phyloP scores from a whole-genome alignment of 2,113 vertebrate species.

The Oplegnathus fasciatus region DNA sequence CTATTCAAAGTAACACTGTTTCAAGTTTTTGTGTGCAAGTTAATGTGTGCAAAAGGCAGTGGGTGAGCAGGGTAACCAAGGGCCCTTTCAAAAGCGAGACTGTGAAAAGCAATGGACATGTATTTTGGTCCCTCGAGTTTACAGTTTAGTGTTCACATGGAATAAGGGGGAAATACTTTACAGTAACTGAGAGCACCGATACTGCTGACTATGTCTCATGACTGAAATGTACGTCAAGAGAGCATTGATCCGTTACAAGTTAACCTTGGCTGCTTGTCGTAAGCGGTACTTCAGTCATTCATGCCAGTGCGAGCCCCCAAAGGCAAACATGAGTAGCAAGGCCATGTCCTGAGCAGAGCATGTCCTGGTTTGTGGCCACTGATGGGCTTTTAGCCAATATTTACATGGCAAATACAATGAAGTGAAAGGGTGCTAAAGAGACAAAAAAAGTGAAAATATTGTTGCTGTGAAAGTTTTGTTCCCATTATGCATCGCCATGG shows the following conservation, averaged over 20 bases:
- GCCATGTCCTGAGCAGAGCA: conserved; percentile 49
- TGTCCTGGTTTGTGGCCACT: conserved; percentile 53
- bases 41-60: conserved; percentile 62
- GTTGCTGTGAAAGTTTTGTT: conserved; percentile 19
- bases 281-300: conserved; percentile 53
- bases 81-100: background rate
- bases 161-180: background rate
- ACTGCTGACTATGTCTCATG: conserved; percentile 14
- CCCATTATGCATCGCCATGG: background rate
- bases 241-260: conserved; percentile 50
- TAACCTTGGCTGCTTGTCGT: conserved; percentile 57
- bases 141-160: conserved; percentile 16
- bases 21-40: conserved; percentile 55
- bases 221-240: conserved; percentile 48
- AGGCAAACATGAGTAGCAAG: conserved; percentile 73
- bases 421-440: conserved; percentile 30
- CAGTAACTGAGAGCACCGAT: background rate
- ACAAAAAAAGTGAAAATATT: conserved; percentile 30
- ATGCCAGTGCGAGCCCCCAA: conserved; percentile 57
- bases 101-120: conserved; percentile 15
- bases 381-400: conserved; percentile 64
- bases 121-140: background rate
- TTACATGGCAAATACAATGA: conserved; percentile 75
- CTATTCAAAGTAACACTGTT: conserved; percentile 55
- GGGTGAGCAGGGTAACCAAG: background rate